These are phyloP conservation scores for Notechis scutatus DNA, from an alignment of 2,113 vertebrate species.

Conservation along the genomic window DNA sequence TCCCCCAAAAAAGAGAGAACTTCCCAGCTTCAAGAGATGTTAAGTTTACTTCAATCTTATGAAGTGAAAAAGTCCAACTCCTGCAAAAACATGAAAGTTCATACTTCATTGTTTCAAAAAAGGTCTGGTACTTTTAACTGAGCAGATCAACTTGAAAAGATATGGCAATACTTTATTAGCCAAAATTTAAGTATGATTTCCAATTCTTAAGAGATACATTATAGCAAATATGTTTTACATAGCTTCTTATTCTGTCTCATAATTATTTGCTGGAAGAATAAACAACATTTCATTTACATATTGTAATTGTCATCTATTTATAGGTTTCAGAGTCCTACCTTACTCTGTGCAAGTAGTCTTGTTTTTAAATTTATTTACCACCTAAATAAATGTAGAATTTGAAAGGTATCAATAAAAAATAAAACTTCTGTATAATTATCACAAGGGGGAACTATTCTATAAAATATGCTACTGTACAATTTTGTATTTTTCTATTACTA, in stretches of 20 bases:
- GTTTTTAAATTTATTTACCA: background rate
- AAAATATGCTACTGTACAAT: background rate
- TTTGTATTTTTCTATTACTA: background rate
- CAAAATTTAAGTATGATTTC: background rate
- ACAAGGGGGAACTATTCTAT: background rate
- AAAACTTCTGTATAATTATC: background rate
- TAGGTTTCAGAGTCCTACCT: background rate
- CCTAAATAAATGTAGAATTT: background rate
- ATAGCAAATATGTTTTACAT: background rate
- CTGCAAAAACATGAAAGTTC: background rate
- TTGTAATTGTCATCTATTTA: background rate
- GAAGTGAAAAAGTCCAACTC: background rate
- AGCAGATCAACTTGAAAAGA: background rate
- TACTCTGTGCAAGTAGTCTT: background rate
- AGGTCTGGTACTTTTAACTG: background rate
- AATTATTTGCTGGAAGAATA: background rate
- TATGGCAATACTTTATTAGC: too few species aligned
- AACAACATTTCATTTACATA: background rate
- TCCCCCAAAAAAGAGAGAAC: background rate
- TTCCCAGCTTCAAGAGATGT: background rate
- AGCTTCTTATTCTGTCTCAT: background rate
- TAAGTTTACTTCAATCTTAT: background rate
- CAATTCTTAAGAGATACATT: background rate
- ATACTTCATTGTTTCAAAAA: background rate
- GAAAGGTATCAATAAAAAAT: background rate